Evolutionary conservation across 2,797 vertebrate species (phyloP).

Genomic region (Serranus cabrilla): DNA sequence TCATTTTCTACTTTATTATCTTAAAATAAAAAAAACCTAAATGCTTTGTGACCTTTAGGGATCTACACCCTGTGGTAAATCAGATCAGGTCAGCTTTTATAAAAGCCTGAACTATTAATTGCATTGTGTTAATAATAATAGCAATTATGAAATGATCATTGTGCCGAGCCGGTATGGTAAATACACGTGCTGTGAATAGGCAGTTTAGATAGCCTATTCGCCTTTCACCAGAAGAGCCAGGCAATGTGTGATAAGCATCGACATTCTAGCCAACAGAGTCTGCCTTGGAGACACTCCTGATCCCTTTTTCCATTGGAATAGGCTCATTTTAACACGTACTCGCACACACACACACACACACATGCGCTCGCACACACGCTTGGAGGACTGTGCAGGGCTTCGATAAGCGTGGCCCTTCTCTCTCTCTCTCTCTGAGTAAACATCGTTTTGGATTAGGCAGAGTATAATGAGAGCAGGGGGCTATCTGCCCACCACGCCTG

Average conservation of each 20-base stretch:
- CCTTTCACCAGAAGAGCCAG: slow-evolving; percentile 77
- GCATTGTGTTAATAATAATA: slow-evolving; percentile 65
- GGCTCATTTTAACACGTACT: slow-evolving; percentile 76
- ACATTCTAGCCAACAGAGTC: slow-evolving; percentile 83
- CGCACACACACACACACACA: slow-evolving; percentile 40
- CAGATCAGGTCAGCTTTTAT: slow-evolving; percentile 30
- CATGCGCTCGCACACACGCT: slow-evolving; percentile 43
- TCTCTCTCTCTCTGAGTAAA: slow-evolving; percentile 84
- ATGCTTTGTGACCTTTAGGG: slow-evolving; percentile 27
- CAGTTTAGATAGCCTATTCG: slow-evolving; percentile 77
- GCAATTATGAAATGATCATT: slow-evolving; percentile 70
- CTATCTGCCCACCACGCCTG: slow-evolving; percentile 87
- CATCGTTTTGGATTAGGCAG: slow-evolving; percentile 88
- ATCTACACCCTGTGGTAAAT: slow-evolving; percentile 27
- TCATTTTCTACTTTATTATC: slow-evolving; percentile 15
- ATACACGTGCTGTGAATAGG: slow-evolving; percentile 74
- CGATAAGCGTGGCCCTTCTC: slow-evolving; percentile 84
- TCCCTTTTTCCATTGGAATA: slow-evolving; percentile 85
- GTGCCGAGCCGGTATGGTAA: slow-evolving; percentile 63
- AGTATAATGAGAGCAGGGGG: slow-evolving; percentile 87
- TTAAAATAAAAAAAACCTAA: slow-evolving; percentile 9
- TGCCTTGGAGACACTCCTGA: slow-evolving; percentile 82
- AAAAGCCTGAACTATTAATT: slow-evolving; percentile 58
- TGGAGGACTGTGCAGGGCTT: slow-evolving; percentile 77
- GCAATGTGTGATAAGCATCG: slow-evolving; percentile 80